These are phyloP conservation scores for Euleptes europaea DNA, from an alignment of 2,113 vertebrate species.

Conservation along the genomic window DNA sequence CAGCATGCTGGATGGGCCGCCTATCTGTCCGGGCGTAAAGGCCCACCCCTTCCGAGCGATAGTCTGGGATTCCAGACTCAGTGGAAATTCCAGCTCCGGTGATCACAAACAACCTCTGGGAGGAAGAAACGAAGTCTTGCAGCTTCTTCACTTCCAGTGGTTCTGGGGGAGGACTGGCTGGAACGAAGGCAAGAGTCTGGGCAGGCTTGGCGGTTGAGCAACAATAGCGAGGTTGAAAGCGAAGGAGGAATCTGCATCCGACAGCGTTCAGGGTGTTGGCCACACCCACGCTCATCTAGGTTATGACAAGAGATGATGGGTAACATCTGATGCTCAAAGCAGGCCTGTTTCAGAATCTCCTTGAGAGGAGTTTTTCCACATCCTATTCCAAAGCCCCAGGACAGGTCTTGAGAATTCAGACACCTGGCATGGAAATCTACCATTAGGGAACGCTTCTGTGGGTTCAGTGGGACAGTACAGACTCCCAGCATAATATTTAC, in stretches of 20 bases:
- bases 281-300: constrained; percentile 45
- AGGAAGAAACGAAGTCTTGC: constrained; percentile 81
- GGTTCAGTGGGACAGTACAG: too few species aligned
- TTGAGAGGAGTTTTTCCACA: neutral
- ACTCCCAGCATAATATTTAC: too few species aligned
- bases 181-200: constrained; percentile 78
- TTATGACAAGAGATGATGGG: constrained; percentile 5
- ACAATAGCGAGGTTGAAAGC: neutral
- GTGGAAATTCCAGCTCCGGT: constrained; percentile 94
- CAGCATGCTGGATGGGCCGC: constrained; percentile 85
- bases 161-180: constrained; percentile 80
- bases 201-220: constrained; percentile 18
- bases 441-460: too few species aligned
- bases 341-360: neutral
- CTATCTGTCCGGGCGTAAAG: constrained; percentile 88
- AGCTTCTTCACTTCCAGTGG: constrained; percentile 77
- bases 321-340: neutral
- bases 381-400: neutral
- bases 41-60: constrained; percentile 91
- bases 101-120: constrained; percentile 86
- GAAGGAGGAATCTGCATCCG: neutral
- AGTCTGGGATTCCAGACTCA: constrained; percentile 95
- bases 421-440: too few species aligned
- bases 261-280: constrained; percentile 8
- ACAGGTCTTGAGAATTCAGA: neutral